Percentiles rank a stretch among this genome's conserved stretches.
phyloP scores from a whole-genome alignment of 1,140 invertebrate genomes.

The Temnothorax nylanderi region DNA sequence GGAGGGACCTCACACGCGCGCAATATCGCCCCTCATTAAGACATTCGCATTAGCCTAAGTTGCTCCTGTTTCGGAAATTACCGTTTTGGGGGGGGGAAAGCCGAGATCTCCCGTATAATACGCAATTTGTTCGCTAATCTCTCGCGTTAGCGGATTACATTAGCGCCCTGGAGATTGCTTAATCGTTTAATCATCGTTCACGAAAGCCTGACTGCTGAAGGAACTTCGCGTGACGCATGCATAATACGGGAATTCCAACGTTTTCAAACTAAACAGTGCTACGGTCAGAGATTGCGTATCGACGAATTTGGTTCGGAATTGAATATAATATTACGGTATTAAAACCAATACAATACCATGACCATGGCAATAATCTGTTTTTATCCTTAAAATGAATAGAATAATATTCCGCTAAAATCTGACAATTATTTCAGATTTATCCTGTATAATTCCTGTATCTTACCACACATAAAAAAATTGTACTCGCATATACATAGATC shows the following conservation, averaged over 20 bases:
- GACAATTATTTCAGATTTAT: not conserved
- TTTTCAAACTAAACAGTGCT: not conserved
- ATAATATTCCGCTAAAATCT: not conserved
- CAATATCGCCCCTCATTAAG: slow-evolving; percentile 47
- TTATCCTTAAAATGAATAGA: not conserved
- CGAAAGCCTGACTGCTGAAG: slow-evolving; percentile 14
- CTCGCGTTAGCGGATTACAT: slow-evolving; percentile 20
- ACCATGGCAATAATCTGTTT: no score
- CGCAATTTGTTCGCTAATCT: slow-evolving; percentile 53
- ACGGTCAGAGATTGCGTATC: not conserved
- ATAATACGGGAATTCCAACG: slow-evolving; percentile 8
- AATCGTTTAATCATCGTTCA: slow-evolving; percentile 52
- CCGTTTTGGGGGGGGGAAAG: not conserved
- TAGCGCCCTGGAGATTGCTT: slow-evolving; percentile 46
- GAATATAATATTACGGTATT: not conserved
- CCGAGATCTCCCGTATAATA: slow-evolving; percentile 34
- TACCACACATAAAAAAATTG: not conserved
- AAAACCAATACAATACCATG: not conserved
- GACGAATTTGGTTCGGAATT: not conserved
- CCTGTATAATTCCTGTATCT: not conserved
- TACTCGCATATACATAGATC: not conserved
- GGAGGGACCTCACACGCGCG: not conserved
- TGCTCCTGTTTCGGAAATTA: slow-evolving; percentile 31
- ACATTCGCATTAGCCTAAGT: slow-evolving; percentile 49
- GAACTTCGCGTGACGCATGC: slow-evolving; percentile 28